These are phyloP conservation scores for Eulacestoma nigropectus DNA, from an alignment of 2,113 vertebrate species.

Conservation along the genomic window DNA sequence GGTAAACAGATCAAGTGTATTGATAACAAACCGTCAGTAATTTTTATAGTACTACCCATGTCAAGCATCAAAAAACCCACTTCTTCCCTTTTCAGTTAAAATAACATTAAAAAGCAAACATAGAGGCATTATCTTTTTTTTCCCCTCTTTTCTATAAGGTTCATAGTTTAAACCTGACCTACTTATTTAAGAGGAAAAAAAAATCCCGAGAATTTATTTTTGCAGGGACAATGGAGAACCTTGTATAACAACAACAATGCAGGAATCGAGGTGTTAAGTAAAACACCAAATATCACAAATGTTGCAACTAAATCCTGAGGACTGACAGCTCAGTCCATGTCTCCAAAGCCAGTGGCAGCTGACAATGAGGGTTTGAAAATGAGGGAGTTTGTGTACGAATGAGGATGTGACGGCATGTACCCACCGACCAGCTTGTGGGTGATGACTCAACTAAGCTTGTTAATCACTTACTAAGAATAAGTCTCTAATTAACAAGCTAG, in stretches of 20 bases:
- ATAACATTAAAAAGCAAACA: background rate
- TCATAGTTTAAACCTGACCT: background rate
- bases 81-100: background rate
- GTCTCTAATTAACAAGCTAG: slow-evolving; percentile 7
- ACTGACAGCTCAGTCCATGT: background rate
- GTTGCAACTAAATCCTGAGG: background rate
- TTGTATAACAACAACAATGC: background rate
- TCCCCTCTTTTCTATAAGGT: background rate
- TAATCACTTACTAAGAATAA: slow-evolving; percentile 23
- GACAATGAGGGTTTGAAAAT: background rate
- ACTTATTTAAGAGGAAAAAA: background rate
- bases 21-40: background rate
- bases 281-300: background rate
- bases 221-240: background rate
- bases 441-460: slow-evolving; percentile 26
- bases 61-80: background rate
- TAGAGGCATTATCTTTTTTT: background rate
- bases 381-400: background rate
- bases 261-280: background rate
- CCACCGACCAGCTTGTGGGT: slow-evolving; percentile 3
- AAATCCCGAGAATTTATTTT: background rate
- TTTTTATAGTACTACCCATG: background rate
- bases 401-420: background rate
- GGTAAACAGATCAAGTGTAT: background rate
- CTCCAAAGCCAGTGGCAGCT: background rate